Evolutionary conservation across 2,113 vertebrate genomes (phyloP), one percentile per base, ranked within the genome.

Genomic region (Agelaius tricolor): DNA sequence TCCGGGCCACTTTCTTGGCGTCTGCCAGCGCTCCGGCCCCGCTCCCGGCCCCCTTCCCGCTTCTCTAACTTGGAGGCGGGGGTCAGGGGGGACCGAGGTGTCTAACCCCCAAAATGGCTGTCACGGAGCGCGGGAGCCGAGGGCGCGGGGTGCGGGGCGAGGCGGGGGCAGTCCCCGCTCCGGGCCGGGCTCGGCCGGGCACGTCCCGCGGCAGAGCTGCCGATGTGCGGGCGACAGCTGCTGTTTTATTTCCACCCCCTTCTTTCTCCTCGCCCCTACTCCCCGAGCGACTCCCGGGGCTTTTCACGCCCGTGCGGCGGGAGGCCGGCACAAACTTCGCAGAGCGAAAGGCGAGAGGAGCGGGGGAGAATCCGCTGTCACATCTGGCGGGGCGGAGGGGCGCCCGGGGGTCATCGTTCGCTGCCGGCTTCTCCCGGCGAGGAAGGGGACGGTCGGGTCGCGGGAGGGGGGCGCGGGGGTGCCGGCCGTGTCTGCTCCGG

Each of bases 41-140:
- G 31, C n/a, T 65, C 57, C 35, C 55, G 55, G 81, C 43, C 43
- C 41, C 47, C 11, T 80, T 59, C 62, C 61, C 68, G 33, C 51
- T 84, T 62, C 37, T 27, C 84, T 55, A 72, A 77, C 44, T 89
- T 49, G 52, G 30, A 47, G 75, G 71, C 55, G 37, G 49, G 57
- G 49, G 31, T 7, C 14, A 13, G 35, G 16, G 69, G 78, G 59
- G 39, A n/a, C 57, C n/a, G 79, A 54, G 76, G 57, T 43, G 23
- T 76, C 69, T 80, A 68, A 67, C 87, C 79, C 83, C 85, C 28
- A 92, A 92, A 92, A 92, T 95, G 92, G 94, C 94, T 90, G 92
- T 94, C 86, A 69, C 20, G 6, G 75, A 91, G 80, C 65, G 69
- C 75, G 76, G 76, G 89, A 74, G 43, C 13, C 27, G 55, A 19